phyloP scores from a whole-genome alignment of 2,888 invertebrate genomes.

The Orthosia cruda region DNA sequence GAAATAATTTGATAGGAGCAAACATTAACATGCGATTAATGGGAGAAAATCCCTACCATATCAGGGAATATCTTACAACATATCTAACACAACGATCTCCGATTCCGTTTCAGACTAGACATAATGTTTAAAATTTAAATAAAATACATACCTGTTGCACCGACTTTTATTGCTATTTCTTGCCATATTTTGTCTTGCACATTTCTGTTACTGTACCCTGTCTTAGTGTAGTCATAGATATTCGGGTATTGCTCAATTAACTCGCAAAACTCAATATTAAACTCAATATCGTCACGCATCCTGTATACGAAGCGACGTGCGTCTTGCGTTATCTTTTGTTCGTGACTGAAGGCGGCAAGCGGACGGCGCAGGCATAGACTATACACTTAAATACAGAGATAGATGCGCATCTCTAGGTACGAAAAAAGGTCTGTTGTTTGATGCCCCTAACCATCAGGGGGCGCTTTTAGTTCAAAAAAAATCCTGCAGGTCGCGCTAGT shows the following conservation, averaged over 20 bases:
- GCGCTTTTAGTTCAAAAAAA: no score
- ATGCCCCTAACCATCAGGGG: no score
- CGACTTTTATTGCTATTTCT: slow-evolving; percentile 53
- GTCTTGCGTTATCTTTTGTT: slow-evolving; percentile 48
- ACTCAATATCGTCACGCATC: slow-evolving; percentile 35
- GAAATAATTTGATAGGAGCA: slow-evolving; percentile 53
- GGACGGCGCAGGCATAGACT: slow-evolving; percentile 55
- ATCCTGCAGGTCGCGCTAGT: no score
- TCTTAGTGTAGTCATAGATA: slow-evolving; percentile 52
- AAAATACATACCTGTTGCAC: slow-evolving; percentile 48
- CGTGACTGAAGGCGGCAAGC: slow-evolving; percentile 52
- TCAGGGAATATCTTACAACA: slow-evolving; percentile 61
- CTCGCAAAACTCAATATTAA: slow-evolving; percentile 54
- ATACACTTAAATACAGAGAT: no score
- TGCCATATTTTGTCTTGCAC: slow-evolving; percentile 59
- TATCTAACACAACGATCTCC: slow-evolving; percentile 54
- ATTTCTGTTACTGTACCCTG: slow-evolving; percentile 56
- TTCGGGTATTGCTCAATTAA: slow-evolving; percentile 50
- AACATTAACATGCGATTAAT: slow-evolving; percentile 45
- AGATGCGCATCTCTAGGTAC: no score
- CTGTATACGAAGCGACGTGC: slow-evolving; percentile 49
- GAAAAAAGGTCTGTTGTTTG: no score
- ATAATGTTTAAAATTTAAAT: slow-evolving; percentile 43
- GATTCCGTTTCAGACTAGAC: slow-evolving; percentile 59
- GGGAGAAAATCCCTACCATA: slow-evolving; percentile 46